These are phyloP conservation scores for Steromphala cineraria DNA, from an alignment of 2,888 invertebrate genomes.

Conservation along the genomic window DNA sequence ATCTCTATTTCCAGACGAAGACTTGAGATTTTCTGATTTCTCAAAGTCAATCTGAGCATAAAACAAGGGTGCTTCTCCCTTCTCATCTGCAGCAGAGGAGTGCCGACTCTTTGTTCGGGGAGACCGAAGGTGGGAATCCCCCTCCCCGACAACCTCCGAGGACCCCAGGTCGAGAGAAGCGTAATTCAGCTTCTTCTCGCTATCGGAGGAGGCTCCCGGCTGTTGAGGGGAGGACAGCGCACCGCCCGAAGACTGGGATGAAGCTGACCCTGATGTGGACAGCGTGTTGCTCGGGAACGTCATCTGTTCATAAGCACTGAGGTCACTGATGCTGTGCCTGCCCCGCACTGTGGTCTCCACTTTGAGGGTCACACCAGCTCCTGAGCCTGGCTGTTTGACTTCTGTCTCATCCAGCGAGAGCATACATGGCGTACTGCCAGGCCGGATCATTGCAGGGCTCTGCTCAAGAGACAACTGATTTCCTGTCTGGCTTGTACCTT, in stretches of 20 bases:
- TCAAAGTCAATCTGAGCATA: slow-evolving; percentile 75
- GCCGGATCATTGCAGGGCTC: slow-evolving; percentile 13
- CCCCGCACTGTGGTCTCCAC: slow-evolving; percentile 30
- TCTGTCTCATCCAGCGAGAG: slow-evolving; percentile 14
- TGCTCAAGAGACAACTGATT: background rate
- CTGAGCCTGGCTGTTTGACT: background rate
- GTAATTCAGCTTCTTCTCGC: slow-evolving; percentile 73
- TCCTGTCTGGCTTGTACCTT: background rate
- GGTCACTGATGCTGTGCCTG: slow-evolving; percentile 61
- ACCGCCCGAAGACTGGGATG: slow-evolving; percentile 27
- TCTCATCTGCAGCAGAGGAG: slow-evolving; percentile 50
- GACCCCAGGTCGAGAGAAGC: slow-evolving; percentile 72
- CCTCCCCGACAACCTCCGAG: slow-evolving; percentile 55
- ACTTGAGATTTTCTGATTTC: slow-evolving; percentile 70
- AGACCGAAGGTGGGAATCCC: slow-evolving; percentile 41
- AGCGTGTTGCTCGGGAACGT: slow-evolving; percentile 45
- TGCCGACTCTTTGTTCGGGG: slow-evolving; percentile 57
- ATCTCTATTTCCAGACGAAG: slow-evolving; percentile 27
- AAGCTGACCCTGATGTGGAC: slow-evolving; percentile 21
- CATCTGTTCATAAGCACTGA: slow-evolving; percentile 60
- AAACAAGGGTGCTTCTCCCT: slow-evolving; percentile 46
- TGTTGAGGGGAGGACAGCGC: slow-evolving; percentile 33
- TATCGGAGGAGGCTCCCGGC: background rate
- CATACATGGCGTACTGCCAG: slow-evolving; percentile 32
- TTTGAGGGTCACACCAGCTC: background rate